These are phyloP conservation scores for Gyrodactylus bullatarudis DNA, from an alignment of 1,140 invertebrate species.

Conservation along the genomic window DNA sequence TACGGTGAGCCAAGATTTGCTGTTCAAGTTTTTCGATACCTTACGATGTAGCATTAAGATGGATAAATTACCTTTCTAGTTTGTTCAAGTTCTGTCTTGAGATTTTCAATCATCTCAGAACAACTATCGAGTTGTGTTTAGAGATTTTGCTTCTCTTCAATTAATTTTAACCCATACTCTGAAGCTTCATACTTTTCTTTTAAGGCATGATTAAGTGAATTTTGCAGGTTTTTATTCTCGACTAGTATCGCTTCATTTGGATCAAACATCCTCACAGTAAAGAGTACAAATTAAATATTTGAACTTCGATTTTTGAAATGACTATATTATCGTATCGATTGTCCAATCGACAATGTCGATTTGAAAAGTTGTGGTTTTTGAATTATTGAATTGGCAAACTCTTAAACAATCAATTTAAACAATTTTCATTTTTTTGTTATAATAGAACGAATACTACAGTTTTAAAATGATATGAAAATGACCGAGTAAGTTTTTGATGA, in stretches of 20 bases:
- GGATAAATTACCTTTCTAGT: not conserved
- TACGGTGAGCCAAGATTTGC: slow-evolving; percentile 12
- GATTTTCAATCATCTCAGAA: not conserved
- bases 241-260: not conserved
- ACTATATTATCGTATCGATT: too few relatives aligned
- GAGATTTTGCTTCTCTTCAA: not conserved
- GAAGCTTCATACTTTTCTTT: slow-evolving; percentile 4
- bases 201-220: not conserved
- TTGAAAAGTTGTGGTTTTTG: too few relatives aligned
- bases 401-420: too few relatives aligned
- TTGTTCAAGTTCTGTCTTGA: not conserved
- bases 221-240: not conserved
- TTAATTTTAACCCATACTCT: slow-evolving; percentile 1
- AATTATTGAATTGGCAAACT: too few relatives aligned
- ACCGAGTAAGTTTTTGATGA: too few relatives aligned
- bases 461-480: too few relatives aligned
- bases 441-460: too few relatives aligned
- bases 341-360: too few relatives aligned
- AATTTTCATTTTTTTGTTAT: too few relatives aligned
- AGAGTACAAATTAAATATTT: too few relatives aligned
- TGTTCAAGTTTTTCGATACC: not conserved
- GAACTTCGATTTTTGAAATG: too few relatives aligned
- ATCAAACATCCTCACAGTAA: too few relatives aligned
- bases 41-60: not conserved
- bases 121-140: not conserved